Base-by-base conservation (phyloP, 2,888 invertebrate species). In the Mythimna vitellina region DNA sequence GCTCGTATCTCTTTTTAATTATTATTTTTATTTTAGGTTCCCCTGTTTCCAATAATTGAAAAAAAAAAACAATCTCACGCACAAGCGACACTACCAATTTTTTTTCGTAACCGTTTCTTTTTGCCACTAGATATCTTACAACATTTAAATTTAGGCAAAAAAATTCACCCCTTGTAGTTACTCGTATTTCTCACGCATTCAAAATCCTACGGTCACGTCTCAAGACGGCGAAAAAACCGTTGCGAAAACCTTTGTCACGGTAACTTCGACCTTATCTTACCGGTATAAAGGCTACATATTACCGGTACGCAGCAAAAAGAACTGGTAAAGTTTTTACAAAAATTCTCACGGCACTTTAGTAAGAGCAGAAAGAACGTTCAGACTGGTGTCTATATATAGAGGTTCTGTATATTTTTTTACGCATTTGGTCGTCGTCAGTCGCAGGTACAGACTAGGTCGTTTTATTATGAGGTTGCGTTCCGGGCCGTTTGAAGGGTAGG, bases 271-370 rank as follows among this genome's bases (percentile, higher is more conserved):
- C 65, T 65, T 70, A 66, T 1, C 0, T 0, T 0, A 4, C 17
- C 9, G 22, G 7, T 0, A 51, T 67, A 77, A 56, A 35, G 20
- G 5, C 8, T 25, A 4, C 9, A 38, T 7, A 0, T 29, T 17
- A 35, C 9, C n/a, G 3, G 10, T 32, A 3, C 7, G 12, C 1
- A 0, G 74, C 35, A 81, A 53, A 65, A n/a, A 4, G 29, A 20
- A 17, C 14, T 73, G 57, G 80, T 76, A 35, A 69, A 69, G 65
- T 71, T 79, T 46, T 66, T 81, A 79, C 83, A 78, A 82, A 85
- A 84, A 82, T 86, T 86, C 86, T 79, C 87, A 85, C 86, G 86
- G 83, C 68, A 81, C 83, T 84, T 86, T 83, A 82, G 83, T 85
- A 70, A 75, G 68, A 75, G 58, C 73, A 46, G 69, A 65, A 81